Base-by-base conservation (phyloP, 92 coral and sea anemone genomes). In the Umimayanthus kanabou region DNA sequence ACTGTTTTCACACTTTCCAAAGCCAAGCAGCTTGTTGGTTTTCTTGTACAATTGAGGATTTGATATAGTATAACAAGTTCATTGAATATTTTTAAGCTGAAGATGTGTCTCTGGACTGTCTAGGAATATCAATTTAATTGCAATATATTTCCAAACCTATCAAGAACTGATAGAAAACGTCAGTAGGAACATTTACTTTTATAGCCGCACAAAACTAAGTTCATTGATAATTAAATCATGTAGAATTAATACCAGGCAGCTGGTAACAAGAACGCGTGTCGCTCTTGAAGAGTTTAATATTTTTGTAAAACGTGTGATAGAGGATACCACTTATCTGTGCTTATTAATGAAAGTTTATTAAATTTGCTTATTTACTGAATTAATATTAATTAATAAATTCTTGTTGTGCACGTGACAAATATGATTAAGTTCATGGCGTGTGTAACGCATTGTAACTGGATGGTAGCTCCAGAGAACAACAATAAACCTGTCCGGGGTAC, bases 401-500 rank as follows among this genome's bases (percentile, higher is more conserved):
- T 39, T 22, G 25, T 81, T 40, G 13, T 66, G 76, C 26, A 43
- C 72, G 22, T 66, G 71, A 9, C 10, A 66, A 23, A 37, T 81
- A 39, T 81, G 85, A 39, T 81, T 26, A 47, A 78, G 45, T 16
- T 28, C 26, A n/a, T 40, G 64, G n/a, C 28, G 18, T 61, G 37
- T 43, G 77, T 65, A 14, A 65, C 37, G 77, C 76, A 1, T 23
- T 81, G 69, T 40, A 82, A 18, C 8, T 81, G 25, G 9, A 23
- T 39, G 26, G 47, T 5, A 65, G 76, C 73, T 11, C 28, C 13
- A 29, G 42, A 69, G 33, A 45, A 25, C 40, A 26, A 47, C 33
- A 83, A 83, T 83, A 83, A 83, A 83, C 78, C 78, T 70, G 45
- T 71, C 78, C 20, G 13, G 78, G 78, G 65, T 29, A 45, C 39